Evolutionary conservation across 2,797 vertebrate species (phyloP).

Genomic region (Percopsis omiscomaycus): DNA sequence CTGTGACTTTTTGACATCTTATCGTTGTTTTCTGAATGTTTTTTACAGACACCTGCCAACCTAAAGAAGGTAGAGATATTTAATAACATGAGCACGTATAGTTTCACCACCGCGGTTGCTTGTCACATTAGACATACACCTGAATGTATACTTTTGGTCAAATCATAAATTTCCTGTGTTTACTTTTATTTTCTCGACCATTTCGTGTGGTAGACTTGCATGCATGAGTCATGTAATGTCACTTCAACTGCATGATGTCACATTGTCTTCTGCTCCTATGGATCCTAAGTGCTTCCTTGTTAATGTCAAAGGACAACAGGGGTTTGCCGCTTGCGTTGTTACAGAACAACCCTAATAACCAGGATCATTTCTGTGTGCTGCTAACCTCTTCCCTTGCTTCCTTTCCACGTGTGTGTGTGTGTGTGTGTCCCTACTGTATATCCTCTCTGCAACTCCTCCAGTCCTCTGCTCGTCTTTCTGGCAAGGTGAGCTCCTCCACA

Average conservation of each 20-base stretch:
- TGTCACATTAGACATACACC: slow-evolving; percentile 23
- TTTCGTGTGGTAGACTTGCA: not conserved
- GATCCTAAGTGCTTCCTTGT: not conserved
- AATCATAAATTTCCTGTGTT: not conserved
- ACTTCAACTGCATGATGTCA: slow-evolving; percentile 35
- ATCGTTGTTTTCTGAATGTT: slow-evolving; percentile 36
- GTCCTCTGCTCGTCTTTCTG: slow-evolving; percentile 84
- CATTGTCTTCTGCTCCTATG: slow-evolving; percentile 6
- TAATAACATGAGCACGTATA: slow-evolving; percentile 27
- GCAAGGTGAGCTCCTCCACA: slow-evolving; percentile 86
- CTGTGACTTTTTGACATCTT: slow-evolving; percentile 9
- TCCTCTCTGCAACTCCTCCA: slow-evolving; percentile 76
- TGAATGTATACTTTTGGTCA: slow-evolving; percentile 20
- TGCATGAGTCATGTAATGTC: not conserved
- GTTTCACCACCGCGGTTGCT: slow-evolving; percentile 31
- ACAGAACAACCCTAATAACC: slow-evolving; percentile 41
- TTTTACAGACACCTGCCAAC: slow-evolving; percentile 58
- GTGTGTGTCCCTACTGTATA: slow-evolving; percentile 59
- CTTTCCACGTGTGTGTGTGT: slow-evolving; percentile 41
- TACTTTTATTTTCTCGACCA: not conserved
- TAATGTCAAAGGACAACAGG: not conserved
- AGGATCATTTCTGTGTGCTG: slow-evolving; percentile 45
- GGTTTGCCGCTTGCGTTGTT: not conserved
- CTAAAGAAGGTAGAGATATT: slow-evolving; percentile 71
- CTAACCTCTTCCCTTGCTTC: slow-evolving; percentile 68